Base-by-base conservation (phyloP, 2,888 invertebrate genomes). In the Xanthia togata region DNA sequence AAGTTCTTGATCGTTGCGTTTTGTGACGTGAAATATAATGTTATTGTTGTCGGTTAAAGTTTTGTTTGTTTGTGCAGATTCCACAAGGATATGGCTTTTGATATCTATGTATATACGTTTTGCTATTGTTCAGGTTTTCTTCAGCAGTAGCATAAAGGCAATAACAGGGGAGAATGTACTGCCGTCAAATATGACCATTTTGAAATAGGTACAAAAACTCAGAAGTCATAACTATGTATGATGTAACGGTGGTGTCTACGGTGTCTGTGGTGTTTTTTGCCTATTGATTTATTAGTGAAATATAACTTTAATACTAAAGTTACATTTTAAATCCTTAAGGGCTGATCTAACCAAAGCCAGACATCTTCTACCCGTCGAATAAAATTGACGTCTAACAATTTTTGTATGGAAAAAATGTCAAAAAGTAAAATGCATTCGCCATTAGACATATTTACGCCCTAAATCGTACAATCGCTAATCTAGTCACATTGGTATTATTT, bases 1-100 rank as follows among this genome's bases (percentile, higher is more conserved):
- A 74, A 70, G 41, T 65, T 83, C 75, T 83, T 86, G 87, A 78
- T 78, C 67, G 69, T 86, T 83, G 71, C 59, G 57, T 65, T 59
- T 35, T 74, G 38, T 70, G 57, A 55, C 4, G 31, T 62, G 31
- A 57, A 73, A 65, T 44, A 5, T 63, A 68, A 68, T 83, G 55
- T 60, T 55, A 44, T 84, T 69, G 63, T 60, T 71, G 53, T 65
- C 63, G 44, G 57, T 20, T 20, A 35, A 57, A 65, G 60, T 74
- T 83, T 57, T 83, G 35, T 68, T 82, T 81, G 60, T 65, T 69
- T 79, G n/a, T 31, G 20, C 12, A 4, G 20, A 31, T 35, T 41
- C 4, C 26, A 63, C 23, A 35, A 44, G 35, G 1, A 5, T n/a
- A 26, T 8, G 14, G 14, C n/a, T 80, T 44, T 64, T 62, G 31